Base-by-base conservation (phyloP, 2,888 invertebrate species). In the Ctenicera cuprea region DNA sequence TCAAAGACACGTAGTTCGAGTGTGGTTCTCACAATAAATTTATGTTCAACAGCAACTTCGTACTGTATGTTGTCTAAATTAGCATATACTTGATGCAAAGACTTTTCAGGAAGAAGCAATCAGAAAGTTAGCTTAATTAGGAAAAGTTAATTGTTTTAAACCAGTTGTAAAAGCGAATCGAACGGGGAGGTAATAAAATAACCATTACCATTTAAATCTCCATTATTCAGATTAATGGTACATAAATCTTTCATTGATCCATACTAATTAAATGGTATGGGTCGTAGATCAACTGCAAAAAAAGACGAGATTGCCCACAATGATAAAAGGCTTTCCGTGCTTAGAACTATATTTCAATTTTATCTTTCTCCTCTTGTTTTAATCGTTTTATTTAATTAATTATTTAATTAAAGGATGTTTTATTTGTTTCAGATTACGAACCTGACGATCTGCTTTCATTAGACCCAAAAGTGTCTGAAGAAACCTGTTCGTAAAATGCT, bases 151-250 rank as follows among this genome's bases (percentile, higher is more conserved):
- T 54, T 54, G 30, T 54, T 54, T 54, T 54, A 54, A 30, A 30
- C 54, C 4, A 14, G 14, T 14, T 30, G 30, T 54, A 54, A 54
- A 30, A 30, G 26, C 12, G 26, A 52, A 52, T n/a, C 18, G 52
- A 52, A 54, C 14, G 30, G n/a, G 54, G 14, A 30, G 26, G 26
- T 30, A 20, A 30, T 54, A 54, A 54, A 54, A 54, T 54, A 30
- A 7, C 14, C 54, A 26, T 52, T 52, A 52, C 52, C 52, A 30
- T 54, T 54, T 54, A 54, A 54, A 54, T 54, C 26, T 54, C 54
- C 33, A 54, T 54, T 54, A 54, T 54, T 54, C 54, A 26, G 54
- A 30, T 54, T 54, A 54, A 54, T 54, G 54, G 54, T 14, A 30
- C 14, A 54, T 54, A 54, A 54, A 54, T 54, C 54, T 54, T 54